Evolutionary conservation across 2,888 invertebrate genomes (phyloP).

Genomic region (Sesia apiformis): DNA sequence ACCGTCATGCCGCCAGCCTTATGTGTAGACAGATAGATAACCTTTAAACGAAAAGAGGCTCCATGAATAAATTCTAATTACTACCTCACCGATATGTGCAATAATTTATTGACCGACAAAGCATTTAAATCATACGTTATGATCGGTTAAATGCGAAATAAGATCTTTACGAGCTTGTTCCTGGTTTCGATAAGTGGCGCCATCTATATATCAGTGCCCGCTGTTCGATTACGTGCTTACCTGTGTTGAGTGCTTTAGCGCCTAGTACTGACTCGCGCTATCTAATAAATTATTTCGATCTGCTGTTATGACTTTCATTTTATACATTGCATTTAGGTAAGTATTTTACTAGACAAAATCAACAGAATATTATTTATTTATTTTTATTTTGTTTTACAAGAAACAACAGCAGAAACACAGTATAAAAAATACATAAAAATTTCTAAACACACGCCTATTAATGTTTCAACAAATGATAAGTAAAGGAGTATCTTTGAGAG

Average conservation of each 20-base stretch:
- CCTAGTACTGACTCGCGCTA: neutral
- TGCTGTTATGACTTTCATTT: neutral
- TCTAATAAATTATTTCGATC: neutral
- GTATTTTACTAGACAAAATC: too few species aligned
- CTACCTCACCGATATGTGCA: neutral
- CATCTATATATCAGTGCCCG: constrained; percentile 31
- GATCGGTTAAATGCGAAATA: constrained; percentile 41
- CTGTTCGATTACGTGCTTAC: constrained; percentile 1
- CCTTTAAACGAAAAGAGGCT: neutral
- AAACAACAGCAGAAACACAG: too few species aligned
- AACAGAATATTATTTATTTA: too few species aligned
- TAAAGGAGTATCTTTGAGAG: too few species aligned
- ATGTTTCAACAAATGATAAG: too few species aligned
- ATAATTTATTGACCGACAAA: constrained; percentile 28
- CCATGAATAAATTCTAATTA: neutral
- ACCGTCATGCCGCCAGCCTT: too few species aligned
- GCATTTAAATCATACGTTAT: constrained; percentile 45
- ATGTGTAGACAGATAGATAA: too few species aligned
- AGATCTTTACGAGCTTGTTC: constrained; percentile 45
- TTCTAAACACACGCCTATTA: too few species aligned
- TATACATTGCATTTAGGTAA: neutral
- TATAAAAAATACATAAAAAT: too few species aligned
- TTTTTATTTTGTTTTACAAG: too few species aligned
- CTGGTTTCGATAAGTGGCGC: constrained; percentile 35
- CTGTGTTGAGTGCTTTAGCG: neutral